phyloP scores from a whole-genome alignment of 2,888 invertebrate genomes.

The Phorcus lineatus region DNA sequence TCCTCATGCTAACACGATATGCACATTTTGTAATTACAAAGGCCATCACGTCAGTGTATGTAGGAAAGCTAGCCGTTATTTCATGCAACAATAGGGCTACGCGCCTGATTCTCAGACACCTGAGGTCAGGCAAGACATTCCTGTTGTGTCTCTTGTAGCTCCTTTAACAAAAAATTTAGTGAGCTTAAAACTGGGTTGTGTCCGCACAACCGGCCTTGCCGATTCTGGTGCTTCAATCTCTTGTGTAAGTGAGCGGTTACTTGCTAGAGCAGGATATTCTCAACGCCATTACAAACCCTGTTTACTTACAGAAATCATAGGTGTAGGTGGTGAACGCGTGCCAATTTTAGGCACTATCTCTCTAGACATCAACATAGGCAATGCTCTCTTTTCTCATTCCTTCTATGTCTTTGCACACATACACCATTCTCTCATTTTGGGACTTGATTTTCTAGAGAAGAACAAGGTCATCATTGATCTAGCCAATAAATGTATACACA shows the following conservation, averaged over 20 bases:
- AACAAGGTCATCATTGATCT: neutral
- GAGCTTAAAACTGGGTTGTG: neutral
- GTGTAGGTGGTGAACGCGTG: no score
- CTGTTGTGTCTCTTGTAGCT: neutral
- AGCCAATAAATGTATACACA: neutral
- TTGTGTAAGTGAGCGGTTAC: no score
- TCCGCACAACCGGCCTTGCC: neutral
- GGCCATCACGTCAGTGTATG: neutral
- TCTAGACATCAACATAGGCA: neutral
- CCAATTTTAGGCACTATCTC: no score
- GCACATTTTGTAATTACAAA: neutral
- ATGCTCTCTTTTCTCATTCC: neutral
- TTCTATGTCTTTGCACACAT: conserved; percentile 1
- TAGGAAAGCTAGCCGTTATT: neutral
- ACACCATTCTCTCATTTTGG: neutral
- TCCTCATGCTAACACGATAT: neutral
- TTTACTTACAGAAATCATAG: no score
- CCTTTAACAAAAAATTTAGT: neutral
- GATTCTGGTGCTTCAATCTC: no score
- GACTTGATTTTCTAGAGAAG: neutral
- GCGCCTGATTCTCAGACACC: conserved; percentile 5
- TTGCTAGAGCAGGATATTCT: no score
- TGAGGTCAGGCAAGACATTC: neutral
- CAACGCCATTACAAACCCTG: no score
- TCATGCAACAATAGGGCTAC: neutral